A percentile compares a stretch with the other conserved stretches of the same genome.
phyloP scores from a whole-genome alignment of 2,888 invertebrate genomes.

The Cephus pulcher region DNA sequence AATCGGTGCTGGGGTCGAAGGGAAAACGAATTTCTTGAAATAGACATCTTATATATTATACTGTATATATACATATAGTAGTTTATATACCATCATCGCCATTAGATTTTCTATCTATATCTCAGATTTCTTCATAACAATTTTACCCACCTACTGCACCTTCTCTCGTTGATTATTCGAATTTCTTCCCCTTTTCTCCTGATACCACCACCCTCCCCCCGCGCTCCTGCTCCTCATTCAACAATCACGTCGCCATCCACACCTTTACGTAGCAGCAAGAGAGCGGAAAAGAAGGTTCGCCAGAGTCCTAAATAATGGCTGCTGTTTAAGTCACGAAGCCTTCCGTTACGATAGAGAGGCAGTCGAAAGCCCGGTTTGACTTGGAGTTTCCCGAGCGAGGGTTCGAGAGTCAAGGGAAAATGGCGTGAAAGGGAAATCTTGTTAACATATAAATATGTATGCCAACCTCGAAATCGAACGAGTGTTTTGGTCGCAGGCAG shows the following conservation, averaged over 20 bases:
- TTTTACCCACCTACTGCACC: background rate
- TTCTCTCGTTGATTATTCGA: background rate
- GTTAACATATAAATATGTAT: constrained; percentile 34
- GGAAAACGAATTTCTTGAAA: background rate
- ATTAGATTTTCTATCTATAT: background rate
- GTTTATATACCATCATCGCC: background rate
- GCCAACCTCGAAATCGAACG: constrained; percentile 11
- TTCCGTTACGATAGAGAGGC: background rate
- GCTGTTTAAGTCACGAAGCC: constrained; percentile 32
- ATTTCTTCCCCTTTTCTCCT: background rate
- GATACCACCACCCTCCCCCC: background rate
- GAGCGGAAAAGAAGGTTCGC: background rate
- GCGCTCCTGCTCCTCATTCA: background rate
- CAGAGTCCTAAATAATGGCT: constrained; percentile 28
- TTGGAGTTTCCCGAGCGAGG: background rate
- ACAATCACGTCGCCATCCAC: background rate
- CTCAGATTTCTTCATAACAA: background rate
- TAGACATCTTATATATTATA: background rate
- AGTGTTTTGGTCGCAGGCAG: constrained; percentile 10
- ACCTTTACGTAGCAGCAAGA: background rate
- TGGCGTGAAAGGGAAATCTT: constrained; percentile 32
- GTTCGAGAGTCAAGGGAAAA: constrained; percentile 15
- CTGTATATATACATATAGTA: background rate
- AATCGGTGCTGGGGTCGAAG: background rate
- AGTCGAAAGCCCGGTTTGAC: background rate